Conservation (phyloP, 2,113 vertebrate genomes). For the Empidonax alnorum region DNA sequence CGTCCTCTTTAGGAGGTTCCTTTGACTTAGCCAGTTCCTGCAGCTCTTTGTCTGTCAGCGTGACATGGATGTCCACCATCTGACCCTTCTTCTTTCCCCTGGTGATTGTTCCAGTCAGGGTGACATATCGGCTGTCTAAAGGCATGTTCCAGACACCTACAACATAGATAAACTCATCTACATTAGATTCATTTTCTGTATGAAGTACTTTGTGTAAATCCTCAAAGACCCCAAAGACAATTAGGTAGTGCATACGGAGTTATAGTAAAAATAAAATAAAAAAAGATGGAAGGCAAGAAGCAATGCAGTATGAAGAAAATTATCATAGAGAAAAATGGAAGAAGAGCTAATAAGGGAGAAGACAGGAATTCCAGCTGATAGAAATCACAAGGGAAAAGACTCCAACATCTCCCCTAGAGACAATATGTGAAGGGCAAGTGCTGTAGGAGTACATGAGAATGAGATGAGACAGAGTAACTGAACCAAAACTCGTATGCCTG, state of each 20-base stretch:
- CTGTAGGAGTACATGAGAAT: not conserved
- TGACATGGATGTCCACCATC: conserved; percentile 97
- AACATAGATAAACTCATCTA: conserved; percentile 31
- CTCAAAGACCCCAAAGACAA: not conserved
- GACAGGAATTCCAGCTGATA: not conserved
- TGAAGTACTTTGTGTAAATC: not conserved
- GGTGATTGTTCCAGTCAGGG: conserved; percentile 97
- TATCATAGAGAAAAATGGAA: not conserved
- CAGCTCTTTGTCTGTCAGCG: conserved; percentile 91
- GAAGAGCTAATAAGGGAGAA: not conserved
- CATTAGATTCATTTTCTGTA: not conserved
- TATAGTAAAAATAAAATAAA: not conserved
- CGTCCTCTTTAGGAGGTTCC: conserved; percentile 81
- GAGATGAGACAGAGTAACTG: not conserved
- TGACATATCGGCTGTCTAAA: conserved; percentile 94
- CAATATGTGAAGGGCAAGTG: not conserved
- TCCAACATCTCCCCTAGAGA: not conserved
- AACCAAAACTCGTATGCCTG: not conserved
- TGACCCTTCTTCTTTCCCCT: conserved; percentile 98
- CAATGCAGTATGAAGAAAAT: not conserved
- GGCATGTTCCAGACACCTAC: conserved; percentile 85
- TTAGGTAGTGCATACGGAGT: not conserved
- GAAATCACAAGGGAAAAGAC: not conserved
- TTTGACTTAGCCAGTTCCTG: conserved; percentile 90
- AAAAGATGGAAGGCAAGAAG: not conserved